Percentiles rank a stretch among this genome's conserved stretches.
These are phyloP conservation scores for Leptodirus hochenwartii DNA, from an alignment of 2,888 invertebrate species.

Conservation along the genomic window DNA sequence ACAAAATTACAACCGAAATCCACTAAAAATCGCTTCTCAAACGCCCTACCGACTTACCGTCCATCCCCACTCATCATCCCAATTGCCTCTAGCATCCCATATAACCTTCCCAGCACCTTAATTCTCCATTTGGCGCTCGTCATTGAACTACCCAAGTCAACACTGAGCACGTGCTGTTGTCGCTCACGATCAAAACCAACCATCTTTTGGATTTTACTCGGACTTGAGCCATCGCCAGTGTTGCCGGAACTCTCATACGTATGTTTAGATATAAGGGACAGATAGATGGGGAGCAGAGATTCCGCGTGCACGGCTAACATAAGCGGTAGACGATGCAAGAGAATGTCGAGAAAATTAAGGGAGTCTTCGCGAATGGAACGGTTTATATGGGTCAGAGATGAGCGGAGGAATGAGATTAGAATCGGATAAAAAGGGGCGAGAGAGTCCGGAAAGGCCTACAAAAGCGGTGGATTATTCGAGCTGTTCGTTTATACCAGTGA, in stretches of 20 bases:
- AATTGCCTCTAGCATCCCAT: conserved; percentile 35
- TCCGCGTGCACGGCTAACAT: conserved; percentile 47
- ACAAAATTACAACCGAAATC: too few species aligned
- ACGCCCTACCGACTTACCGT: too few species aligned
- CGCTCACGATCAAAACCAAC: too few species aligned
- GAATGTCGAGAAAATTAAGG: conserved; percentile 54
- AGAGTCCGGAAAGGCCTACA: background rate
- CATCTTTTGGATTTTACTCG: too few species aligned
- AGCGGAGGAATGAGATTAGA: conserved; percentile 61
- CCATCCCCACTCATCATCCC: conserved; percentile 12
- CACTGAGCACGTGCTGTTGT: too few species aligned
- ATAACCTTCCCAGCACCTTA: conserved; percentile 53
- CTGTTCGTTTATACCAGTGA: too few species aligned
- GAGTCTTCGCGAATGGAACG: conserved; percentile 68
- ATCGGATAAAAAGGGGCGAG: conserved; percentile 51
- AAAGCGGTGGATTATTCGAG: too few species aligned
- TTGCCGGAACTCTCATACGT: conserved; percentile 37
- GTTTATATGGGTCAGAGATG: conserved; percentile 82
- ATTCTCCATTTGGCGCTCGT: conserved; percentile 65
- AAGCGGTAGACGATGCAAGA: conserved; percentile 46
- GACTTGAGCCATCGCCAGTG: too few species aligned
- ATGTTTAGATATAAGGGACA: conserved; percentile 72
- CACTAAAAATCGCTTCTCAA: too few species aligned
- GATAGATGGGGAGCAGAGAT: conserved; percentile 58
- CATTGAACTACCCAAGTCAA: conserved; percentile 50